phyloP scores from a whole-genome alignment of 2,888 invertebrate genomes.

The Aphrophora alni region DNA sequence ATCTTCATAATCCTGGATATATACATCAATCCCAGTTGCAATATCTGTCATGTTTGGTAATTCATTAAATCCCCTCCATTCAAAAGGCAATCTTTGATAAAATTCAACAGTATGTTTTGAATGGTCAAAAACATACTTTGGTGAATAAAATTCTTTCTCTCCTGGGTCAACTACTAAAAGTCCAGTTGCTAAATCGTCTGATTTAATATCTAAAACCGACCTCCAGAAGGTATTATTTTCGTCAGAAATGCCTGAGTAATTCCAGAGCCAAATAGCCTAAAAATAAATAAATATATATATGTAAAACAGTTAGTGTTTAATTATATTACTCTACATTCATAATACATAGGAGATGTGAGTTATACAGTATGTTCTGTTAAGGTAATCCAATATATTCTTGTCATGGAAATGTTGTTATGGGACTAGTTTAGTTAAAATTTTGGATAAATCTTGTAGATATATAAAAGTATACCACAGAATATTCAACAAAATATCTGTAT shows the following conservation, averaged over 20 bases:
- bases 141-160: not conserved
- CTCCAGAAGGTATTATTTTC: not conserved
- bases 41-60: constrained; percentile 10
- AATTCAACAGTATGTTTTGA: constrained; percentile 25
- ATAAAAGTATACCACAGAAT: no score
- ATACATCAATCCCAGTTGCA: not conserved
- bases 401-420: no score
- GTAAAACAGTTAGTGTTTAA: constrained; percentile 6
- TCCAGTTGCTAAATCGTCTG: not conserved
- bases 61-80: constrained; percentile 32
- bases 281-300: not conserved
- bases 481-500: no score
- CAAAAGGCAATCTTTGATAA: constrained; percentile 35
- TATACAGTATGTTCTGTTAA: no score
- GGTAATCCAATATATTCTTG: no score
- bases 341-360: no score
- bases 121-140: not conserved
- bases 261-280: constrained; percentile 32
- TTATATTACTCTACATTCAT: no score
- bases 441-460: no score
- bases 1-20: not conserved
- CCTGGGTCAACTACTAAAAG: not conserved
- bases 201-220: not conserved
- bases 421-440: no score
- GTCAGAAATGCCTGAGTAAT: constrained; percentile 12